phyloP scores from a whole-genome alignment of 2,888 invertebrate species.

The Spialia ferax region DNA sequence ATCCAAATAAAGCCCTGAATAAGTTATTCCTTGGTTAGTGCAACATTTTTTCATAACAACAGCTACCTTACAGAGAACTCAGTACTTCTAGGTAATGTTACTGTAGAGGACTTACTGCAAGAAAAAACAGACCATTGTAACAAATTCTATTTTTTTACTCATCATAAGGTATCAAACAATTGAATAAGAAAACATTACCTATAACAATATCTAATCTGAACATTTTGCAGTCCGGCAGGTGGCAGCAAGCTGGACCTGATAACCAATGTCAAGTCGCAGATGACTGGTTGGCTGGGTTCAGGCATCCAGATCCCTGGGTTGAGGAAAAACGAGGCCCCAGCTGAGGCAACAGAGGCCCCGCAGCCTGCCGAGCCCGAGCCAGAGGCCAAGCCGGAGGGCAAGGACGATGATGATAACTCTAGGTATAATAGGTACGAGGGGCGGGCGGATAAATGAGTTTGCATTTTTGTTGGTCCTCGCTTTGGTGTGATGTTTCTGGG shows the following conservation, averaged over 20 bases:
- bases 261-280: conserved; percentile 94
- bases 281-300: conserved; percentile 94
- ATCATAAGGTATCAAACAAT: too few relatives aligned
- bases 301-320: conserved; percentile 92
- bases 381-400: conserved; percentile 73
- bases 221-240: conserved; percentile 88
- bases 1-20: too few relatives aligned
- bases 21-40: too few relatives aligned
- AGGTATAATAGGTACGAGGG: conserved; percentile 92
- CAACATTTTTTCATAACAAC: too few relatives aligned
- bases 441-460: conserved; percentile 85
- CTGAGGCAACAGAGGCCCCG: conserved; percentile 70
- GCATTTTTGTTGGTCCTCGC: conserved; percentile 51
- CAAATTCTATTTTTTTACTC: too few relatives aligned
- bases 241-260: conserved; percentile 93
- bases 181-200: neutral
- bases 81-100: too few relatives aligned
- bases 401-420: conserved; percentile 96
- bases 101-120: too few relatives aligned
- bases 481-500: conserved; percentile 53
- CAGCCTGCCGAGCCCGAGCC: conserved; percentile 77
- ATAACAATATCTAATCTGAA: conserved; percentile 17
- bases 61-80: too few relatives aligned
- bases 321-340: conserved; percentile 88
- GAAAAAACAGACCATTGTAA: too few relatives aligned